Base-by-base conservation (phyloP, 2,797 vertebrate species). In the Brachyrhaphis roseni region DNA sequence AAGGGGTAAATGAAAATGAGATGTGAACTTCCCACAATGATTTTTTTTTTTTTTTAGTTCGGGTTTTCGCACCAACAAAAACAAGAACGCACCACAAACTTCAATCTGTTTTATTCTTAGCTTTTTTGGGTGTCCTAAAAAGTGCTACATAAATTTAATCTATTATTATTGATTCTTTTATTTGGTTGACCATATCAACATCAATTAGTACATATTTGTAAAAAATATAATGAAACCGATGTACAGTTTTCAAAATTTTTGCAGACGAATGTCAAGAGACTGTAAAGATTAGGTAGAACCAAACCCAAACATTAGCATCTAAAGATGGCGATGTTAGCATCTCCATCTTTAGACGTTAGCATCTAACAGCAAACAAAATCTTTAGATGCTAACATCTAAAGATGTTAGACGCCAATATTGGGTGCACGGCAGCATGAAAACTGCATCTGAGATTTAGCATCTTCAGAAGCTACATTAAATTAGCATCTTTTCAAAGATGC, bases 1-100 rank as follows among this genome's bases (percentile, higher is more conserved):
- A 86, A 92, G 91, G 92, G 88, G 78, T 93, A 93, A 91, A 94
- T 94, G 93, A 94, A 91, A 93, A 95, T 94, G 91, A 90, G 92
- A 93, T 95, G 94, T 94, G 90, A 95, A 93, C 91, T 93, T 95
- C 93, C 91, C 94, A 95, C 94, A 93, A 82, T 84, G 86, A 2
- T 46, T 13, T 45, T 92, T 93, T 84, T 90, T 90, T 90, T 83
- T 92, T 92, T 92, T 89, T 93, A 94, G 86, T 92, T 90, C 36
- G 73, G 68, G 83, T 88, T 85, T 7, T 23, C 41, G 82, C 70
- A 93, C 94, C 94, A 95, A 95, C 87, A 84, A 94, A 95, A 96
- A 95, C 92, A 95, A 84, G 80, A 88, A 82, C 5, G 87, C 93
- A 94, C 12, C n/a, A 59, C 55, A 59, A 59, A 28, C 55, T 59